Conservation (phyloP, 2,797 vertebrate species). For the Gadopsis marmoratus region DNA sequence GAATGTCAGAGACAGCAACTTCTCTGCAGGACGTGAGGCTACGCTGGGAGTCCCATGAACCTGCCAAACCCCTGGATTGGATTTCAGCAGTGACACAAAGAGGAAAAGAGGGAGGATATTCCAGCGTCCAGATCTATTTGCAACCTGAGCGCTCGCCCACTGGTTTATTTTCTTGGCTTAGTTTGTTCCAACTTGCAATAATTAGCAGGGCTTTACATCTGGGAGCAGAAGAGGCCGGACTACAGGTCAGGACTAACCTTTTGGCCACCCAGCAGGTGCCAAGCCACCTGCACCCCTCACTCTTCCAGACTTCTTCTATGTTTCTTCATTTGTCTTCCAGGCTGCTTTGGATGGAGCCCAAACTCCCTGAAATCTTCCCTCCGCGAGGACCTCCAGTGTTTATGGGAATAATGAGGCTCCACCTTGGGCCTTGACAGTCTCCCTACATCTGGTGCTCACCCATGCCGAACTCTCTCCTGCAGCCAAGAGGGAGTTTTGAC, state of each 20-base stretch:
- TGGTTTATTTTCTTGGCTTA: conserved; percentile 66
- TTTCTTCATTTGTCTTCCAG: conserved; percentile 42
- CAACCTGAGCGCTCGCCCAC: conserved; percentile 4
- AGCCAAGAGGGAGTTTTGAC: conserved; percentile 28
- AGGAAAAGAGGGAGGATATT: conserved; percentile 30
- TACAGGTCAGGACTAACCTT: conserved; percentile 22
- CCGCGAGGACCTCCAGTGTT: conserved; percentile 35
- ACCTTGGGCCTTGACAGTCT: conserved; percentile 28
- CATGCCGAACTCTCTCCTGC: conserved; percentile 29
- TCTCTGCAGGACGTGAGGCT: conserved; percentile 52
- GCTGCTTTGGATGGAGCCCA: conserved; percentile 51
- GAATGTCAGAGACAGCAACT: conserved; percentile 77
- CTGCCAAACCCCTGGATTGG: conserved; percentile 63
- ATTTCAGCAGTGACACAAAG: conserved; percentile 61
- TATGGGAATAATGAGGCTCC: conserved; percentile 50
- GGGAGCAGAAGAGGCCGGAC: conserved; percentile 36
- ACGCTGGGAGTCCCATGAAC: conserved; percentile 59
- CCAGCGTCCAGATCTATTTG: conserved; percentile 14
- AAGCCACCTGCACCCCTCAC: conserved; percentile 59
- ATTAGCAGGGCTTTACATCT: conserved; percentile 40
- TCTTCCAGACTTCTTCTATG: conserved; percentile 21
- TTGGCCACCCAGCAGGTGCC: conserved; percentile 69
- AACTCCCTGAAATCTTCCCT: conserved; percentile 48
- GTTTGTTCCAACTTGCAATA: conserved; percentile 40
- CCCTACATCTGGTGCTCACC: conserved; percentile 61